Conservation (phyloP, 35 echinoderm and acorn worm species). For the Lytechinus variegatus region DNA sequence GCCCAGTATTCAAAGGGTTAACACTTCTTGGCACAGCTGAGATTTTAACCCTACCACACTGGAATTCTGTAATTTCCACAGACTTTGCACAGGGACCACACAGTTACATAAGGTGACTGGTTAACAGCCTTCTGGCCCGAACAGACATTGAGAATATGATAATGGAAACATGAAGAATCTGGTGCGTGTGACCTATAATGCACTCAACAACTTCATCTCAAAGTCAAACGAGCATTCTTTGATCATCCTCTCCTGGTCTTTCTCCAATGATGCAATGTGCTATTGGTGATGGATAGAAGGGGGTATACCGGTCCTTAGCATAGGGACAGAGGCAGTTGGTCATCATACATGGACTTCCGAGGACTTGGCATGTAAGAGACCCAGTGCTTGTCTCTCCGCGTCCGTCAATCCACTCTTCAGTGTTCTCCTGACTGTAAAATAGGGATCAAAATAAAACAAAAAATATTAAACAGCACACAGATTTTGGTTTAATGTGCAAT, state of each 20-base stretch:
- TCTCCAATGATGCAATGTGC: neutral
- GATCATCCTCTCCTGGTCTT: too few relatives aligned
- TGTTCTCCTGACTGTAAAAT: constrained; percentile 77
- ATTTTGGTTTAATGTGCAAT: too few relatives aligned
- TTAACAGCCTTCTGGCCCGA: too few relatives aligned
- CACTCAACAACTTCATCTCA: too few relatives aligned
- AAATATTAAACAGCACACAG: neutral
- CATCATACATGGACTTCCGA: constrained; percentile 40
- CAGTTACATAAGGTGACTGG: too few relatives aligned
- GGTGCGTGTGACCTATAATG: neutral
- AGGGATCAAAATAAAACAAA: neutral
- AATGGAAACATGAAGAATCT: neutral
- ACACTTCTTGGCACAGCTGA: too few relatives aligned
- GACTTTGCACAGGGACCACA: too few relatives aligned
- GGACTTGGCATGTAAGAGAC: constrained; percentile 55
- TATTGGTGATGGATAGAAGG: neutral
- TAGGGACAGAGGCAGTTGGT: neutral
- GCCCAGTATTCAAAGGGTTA: too few relatives aligned
- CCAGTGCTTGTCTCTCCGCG: constrained; percentile 78
- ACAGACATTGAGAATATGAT: neutral
- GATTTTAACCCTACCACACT: too few relatives aligned
- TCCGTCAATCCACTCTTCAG: constrained; percentile 86
- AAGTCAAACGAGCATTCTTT: too few relatives aligned
- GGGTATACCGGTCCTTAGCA: neutral
- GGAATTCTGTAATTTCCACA: too few relatives aligned